A percentile compares a stretch with the other conserved stretches of the same genome.
Conservation (phyloP, 2,113 vertebrate genomes). For the Chamaea fasciata region DNA sequence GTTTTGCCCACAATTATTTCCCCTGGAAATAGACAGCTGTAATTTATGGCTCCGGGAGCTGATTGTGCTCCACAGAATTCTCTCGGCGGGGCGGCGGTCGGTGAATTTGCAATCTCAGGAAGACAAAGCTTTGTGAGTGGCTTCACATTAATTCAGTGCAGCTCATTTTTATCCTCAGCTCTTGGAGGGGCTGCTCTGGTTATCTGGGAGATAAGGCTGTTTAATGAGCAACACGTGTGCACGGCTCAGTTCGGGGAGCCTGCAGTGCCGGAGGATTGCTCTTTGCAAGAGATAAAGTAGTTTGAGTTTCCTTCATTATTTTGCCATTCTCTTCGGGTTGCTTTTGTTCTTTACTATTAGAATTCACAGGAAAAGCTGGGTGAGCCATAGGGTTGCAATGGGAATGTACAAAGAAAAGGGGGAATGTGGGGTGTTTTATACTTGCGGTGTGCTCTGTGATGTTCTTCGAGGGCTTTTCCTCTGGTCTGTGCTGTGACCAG, state of each 20-base stretch:
- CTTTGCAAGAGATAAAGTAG: not conserved
- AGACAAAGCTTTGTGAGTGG: not conserved
- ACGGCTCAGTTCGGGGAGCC: not conserved
- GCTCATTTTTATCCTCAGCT: not conserved
- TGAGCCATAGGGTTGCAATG: not conserved
- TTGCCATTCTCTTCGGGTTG: not conserved
- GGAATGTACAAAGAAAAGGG: not conserved
- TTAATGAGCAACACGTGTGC: not conserved
- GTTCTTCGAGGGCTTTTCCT: not conserved
- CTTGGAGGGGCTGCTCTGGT: not conserved
- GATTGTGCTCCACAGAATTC: not conserved
- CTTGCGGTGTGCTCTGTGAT: not conserved
- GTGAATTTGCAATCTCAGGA: not conserved
- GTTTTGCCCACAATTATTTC: not conserved
- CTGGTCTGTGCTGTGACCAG: not conserved
- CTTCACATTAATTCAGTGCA: not conserved
- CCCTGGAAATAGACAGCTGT: not conserved
- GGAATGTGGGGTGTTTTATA: fast-evolving
- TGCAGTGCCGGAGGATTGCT: not conserved
- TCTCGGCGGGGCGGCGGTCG: not conserved
- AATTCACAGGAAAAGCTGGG: not conserved
- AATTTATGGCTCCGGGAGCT: not conserved
- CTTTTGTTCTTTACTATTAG: not conserved
- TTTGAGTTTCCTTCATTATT: not conserved
- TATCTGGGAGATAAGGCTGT: not conserved